Conservation (phyloP, 2,113 vertebrate genomes). For the Rhipidura dahli region DNA sequence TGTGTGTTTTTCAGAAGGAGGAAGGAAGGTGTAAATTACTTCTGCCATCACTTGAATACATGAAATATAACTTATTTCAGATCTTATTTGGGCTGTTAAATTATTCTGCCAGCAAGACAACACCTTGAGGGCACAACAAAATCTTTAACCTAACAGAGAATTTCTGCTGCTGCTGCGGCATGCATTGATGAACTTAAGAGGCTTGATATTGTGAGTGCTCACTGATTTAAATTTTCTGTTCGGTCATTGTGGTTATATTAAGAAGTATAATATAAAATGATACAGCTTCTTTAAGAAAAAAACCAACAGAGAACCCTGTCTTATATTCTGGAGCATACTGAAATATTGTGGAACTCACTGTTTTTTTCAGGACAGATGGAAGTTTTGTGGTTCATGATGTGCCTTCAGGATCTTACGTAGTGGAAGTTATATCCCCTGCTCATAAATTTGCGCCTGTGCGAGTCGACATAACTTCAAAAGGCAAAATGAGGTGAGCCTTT, state of each 20-base stretch:
- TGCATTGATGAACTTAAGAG: not conserved
- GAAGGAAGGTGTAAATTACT: not conserved
- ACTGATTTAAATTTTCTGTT: not conserved
- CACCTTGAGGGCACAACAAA: not conserved
- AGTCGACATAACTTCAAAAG: conserved; percentile 98
- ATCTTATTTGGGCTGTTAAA: not conserved
- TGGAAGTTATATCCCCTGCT: conserved; percentile 89
- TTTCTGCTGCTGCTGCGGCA: not conserved
- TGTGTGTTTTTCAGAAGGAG: not conserved
- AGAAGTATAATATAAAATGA: not conserved
- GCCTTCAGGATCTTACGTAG: conserved; percentile 94
- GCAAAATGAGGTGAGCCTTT: conserved; percentile 92
- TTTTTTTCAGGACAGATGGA: conserved; percentile 87
- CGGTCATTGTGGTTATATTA: not conserved
- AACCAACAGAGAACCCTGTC: fast-evolving
- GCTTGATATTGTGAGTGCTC: not conserved
- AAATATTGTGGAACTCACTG: not conserved
- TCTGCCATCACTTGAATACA: not conserved
- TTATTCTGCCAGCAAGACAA: not conserved
- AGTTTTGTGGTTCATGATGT: conserved; percentile 96
- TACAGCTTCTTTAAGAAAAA: not conserved
- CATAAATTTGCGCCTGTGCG: conserved; percentile 91
- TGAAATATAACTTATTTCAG: not conserved
- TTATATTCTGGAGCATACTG: not conserved
- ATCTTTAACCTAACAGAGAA: not conserved